Evolutionary conservation across 2,888 invertebrate species (phyloP), one percentile per base, ranked within the genome.

Genomic region (Ypsolopha sequella): DNA sequence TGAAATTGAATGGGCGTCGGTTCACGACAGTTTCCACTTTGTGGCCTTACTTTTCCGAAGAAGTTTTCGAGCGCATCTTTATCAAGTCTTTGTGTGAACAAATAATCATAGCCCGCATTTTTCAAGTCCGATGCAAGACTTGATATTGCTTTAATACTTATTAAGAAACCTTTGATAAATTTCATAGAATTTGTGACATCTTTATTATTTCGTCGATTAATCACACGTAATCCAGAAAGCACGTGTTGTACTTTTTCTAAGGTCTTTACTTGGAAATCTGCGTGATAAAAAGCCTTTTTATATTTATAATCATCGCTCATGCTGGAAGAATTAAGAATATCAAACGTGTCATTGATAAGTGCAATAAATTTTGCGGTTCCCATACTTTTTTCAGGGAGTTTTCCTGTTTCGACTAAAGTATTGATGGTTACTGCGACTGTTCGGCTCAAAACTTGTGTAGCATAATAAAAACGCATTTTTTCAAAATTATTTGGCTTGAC

Each of bases 381-480:
- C 46, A 38, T 53, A 8, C 33, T 57, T 0, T 54, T 41, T 50
- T 45, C 47, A n/a, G 56, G 53, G 41, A 59, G 52, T 7, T 51
- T 14, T 36, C 52, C 51, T 34, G 52, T 55, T 38, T 57, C 57
- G 50, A 54, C 45, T 36, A 52, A 55, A 6, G 55, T 57, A 11
- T 52, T 54, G 38, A 68, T 53, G 33, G 60, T 63, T 10, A 54
- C 46, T 11, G 67, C 62, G 33, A 68, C 68, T 38, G 65, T 53
- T n/a, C 48, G 56, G 36, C 68, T 67, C 6, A 68, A 52, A 33
- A 66, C 44, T 56, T 68, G 63, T 9, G 58, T 54, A 1, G 65
- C 68, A 48, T 56, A 65, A 6, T 49, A 36, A 33, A 65, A 56
- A 41, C 62, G 57, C 43, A 48, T 62, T 51, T 58, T 65, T 52